Evolutionary conservation across 2,113 vertebrate genomes (phyloP), one percentile per base, ranked within the genome.

Genomic region (Saccopteryx bilineata): DNA sequence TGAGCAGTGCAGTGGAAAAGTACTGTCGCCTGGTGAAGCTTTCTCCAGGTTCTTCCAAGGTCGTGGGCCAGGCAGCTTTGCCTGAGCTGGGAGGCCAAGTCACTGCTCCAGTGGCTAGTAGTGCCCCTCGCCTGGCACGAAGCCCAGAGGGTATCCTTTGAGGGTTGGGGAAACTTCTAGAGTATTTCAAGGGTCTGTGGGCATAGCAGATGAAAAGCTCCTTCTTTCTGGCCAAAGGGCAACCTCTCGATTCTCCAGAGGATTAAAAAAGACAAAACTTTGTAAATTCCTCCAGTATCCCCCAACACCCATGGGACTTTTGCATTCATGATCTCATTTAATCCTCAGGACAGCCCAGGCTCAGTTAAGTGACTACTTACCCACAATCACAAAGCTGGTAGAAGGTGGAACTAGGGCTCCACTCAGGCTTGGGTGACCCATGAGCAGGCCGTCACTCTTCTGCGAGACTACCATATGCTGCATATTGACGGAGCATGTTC

Each of bases 41-140:
- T 85, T 87, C 93, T 96, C 63, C 87, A 80, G 93, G 87, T 96
- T 93, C 90, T 78, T 91, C 90, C 97, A 97, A 97, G 97, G 97
- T 96, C 96, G 81, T 96, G 96, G 96, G 90, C 84, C 81, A 74
- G 91, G 83, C 86, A 0, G 26, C 83, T 56, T 81, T 3, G 54
- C 84, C 68, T 50, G 65, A 90, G 83, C 93, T 69, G 83, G 79
- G 68, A 90, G 93, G 63, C 48, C 46, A 28, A 33, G 85, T 63
- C 61, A 8, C 33, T 15, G 48, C 87, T 81, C 61, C 85, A 28
- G 84, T 0, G 9, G 52, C 69, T 28, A 66, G 63, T 52, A n/a
- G 58, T 61, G 82, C 66, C 76, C 78, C 58, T 95, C 12, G 17
- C 74, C 61, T 26, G 78, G 71, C 18, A 84, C 54, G 33, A 89